Base-by-base conservation (phyloP, 2,797 vertebrate species). In the Vipera latastei region DNA sequence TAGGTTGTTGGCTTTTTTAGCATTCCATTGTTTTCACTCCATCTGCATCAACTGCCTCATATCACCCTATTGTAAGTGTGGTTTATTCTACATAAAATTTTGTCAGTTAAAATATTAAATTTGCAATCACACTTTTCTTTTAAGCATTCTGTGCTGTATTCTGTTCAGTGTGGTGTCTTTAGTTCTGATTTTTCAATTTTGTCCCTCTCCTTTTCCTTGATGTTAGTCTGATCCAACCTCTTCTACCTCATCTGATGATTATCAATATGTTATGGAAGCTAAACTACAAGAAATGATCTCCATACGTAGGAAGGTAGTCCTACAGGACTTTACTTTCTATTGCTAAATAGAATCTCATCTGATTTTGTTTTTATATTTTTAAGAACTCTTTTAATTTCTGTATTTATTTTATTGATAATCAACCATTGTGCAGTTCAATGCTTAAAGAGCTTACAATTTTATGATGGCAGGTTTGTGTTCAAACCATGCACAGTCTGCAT, bases 231-330 rank as follows among this genome's bases (percentile, higher is more conserved):
- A 98, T 98, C 98, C 98, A 98, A 99, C 98, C 98, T 99, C 98
- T 98, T 98, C 98, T 98, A 98, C 98, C 97, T 99, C 98, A 98
- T 98, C 98, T 95, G 98, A 99, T 98, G 98, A 98, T 99, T 99
- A 99, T 99, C 98, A 99, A 98, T 99, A 98, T 99, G 98, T 99
- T 98, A 98, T 99, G 99, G 99, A 99, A 99, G 98, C 98, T 99
- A 99, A 99, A 98, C 98, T 99, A 97, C 98, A 99, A 98, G 98
- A 99, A 98, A 98, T 98, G 98, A 99, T 98, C 98, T 98, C 98
- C 99, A 98, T 98, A 98, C 98, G 98, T 99, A 99, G 98, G 98
- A 99, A 99, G 99, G 99, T 99, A 99, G 98, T 98, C 98, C 97
- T 98, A 97, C 98, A 98, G 98, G 98, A 98, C 98, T 97, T 98